These are phyloP conservation scores for Tamias sibiricus DNA, from an alignment of 2,113 vertebrate species.

Conservation along the genomic window DNA sequence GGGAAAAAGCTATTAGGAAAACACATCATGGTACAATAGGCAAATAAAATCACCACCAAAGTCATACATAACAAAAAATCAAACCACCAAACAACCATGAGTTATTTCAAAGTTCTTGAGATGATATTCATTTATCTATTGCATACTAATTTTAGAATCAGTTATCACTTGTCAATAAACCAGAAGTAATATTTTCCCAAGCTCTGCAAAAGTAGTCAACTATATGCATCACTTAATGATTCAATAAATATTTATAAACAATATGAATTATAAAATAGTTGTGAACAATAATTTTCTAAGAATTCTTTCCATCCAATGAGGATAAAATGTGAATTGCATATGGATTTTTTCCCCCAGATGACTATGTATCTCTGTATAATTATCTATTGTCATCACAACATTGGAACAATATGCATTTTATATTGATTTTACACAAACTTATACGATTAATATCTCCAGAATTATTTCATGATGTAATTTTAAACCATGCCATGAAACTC, in stretches of 20 bases:
- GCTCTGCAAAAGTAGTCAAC: neutral
- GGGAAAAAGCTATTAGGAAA: neutral
- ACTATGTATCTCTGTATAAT: neutral
- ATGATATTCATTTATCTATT: conserved; percentile 1
- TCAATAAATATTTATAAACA: neutral
- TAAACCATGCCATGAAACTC: neutral
- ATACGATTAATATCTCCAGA: neutral
- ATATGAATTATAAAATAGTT: neutral
- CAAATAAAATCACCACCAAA: conserved; percentile 26
- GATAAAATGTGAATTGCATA: neutral
- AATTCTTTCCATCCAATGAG: neutral
- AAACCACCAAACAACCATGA: neutral
- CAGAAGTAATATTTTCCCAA: neutral
- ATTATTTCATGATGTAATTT: neutral
- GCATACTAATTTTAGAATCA: neutral
- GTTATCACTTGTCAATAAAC: neutral
- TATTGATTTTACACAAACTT: neutral
- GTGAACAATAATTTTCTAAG: neutral
- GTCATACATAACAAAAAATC: neutral
- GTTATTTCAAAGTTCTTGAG: conserved; percentile 13
- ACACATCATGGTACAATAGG: neutral
- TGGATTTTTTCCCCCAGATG: neutral
- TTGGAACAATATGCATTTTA: neutral
- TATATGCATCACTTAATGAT: neutral
- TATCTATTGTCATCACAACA: neutral